A percentile compares a stretch with the other conserved stretches of the same genome.
phyloP scores from a whole-genome alignment of 2,797 vertebrate species.

The Parotocinclus haroldoi region DNA sequence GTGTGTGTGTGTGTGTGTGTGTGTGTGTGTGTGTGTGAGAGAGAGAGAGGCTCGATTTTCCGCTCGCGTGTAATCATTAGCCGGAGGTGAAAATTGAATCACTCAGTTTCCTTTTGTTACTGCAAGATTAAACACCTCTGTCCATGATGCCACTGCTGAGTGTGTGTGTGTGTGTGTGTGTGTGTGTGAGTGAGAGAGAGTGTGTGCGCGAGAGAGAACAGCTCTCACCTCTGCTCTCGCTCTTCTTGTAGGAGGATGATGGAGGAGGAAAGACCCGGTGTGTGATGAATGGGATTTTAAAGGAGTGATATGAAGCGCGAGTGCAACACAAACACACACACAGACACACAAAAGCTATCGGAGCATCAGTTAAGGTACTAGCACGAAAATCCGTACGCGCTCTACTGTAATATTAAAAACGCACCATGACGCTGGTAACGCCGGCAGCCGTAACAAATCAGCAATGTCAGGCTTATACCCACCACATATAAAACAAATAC shows the following conservation, averaged over 20 bases:
- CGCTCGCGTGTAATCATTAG: background rate
- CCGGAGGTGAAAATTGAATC: slow-evolving; percentile 37
- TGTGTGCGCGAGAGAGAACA: background rate
- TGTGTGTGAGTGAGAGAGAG: background rate
- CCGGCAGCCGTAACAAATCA: too few species aligned
- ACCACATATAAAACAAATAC: too few species aligned
- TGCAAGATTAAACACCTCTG: slow-evolving; percentile 33
- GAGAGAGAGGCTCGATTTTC: background rate
- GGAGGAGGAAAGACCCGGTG: slow-evolving; percentile 23
- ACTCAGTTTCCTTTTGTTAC: slow-evolving; percentile 16
- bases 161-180: slow-evolving; percentile 5
- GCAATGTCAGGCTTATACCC: too few species aligned
- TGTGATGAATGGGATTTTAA: slow-evolving; percentile 34
- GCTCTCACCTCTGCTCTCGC: slow-evolving; percentile 1
- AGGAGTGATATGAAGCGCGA: slow-evolving; percentile 12
- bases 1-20: too few species aligned
- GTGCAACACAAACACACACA: slow-evolving; percentile 11
- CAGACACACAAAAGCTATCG: background rate
- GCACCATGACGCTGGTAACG: too few species aligned
- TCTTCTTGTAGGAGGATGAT: slow-evolving; percentile 25
- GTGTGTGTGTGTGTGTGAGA: too few species aligned
- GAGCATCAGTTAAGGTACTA: too few species aligned
- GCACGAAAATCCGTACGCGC: too few species aligned
- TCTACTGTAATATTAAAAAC: too few species aligned
- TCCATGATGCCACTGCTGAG: slow-evolving; percentile 14